These are phyloP conservation scores for Silurus lanzhouensis DNA, from an alignment of 2,797 vertebrate genomes.

Conservation along the genomic window DNA sequence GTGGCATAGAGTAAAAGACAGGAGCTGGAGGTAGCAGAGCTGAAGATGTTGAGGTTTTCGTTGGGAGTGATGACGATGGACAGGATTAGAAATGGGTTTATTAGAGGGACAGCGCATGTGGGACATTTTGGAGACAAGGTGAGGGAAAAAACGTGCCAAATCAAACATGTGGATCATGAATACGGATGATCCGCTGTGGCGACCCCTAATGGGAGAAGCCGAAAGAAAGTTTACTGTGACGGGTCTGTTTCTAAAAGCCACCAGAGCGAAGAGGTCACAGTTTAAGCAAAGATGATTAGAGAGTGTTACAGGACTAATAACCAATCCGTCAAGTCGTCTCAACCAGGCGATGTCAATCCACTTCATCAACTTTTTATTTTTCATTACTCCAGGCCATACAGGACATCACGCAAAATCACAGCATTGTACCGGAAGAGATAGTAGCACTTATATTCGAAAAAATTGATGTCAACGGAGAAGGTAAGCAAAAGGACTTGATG, in stretches of 20 bases:
- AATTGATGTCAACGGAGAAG: slow-evolving; percentile 76
- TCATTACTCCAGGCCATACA: slow-evolving; percentile 72
- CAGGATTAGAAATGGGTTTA: too few species aligned
- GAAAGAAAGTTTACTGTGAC: neutral
- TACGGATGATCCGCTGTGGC: too few species aligned
- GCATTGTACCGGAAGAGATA: slow-evolving; percentile 71
- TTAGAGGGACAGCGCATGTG: too few species aligned
- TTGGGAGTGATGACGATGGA: too few species aligned
- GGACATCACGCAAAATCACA: slow-evolving; percentile 75
- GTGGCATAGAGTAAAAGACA: too few species aligned
- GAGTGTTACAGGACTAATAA: too few species aligned
- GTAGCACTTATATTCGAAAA: slow-evolving; percentile 75
- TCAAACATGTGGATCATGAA: too few species aligned
- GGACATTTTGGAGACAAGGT: too few species aligned
- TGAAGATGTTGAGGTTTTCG: too few species aligned
- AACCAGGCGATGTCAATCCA: neutral
- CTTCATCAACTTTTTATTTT: neutral
- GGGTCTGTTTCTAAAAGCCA: neutral
- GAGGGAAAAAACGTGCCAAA: too few species aligned
- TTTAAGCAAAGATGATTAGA: neutral
- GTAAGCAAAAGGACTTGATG: slow-evolving; percentile 53
- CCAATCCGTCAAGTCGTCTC: neutral
- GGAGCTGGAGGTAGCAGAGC: too few species aligned
- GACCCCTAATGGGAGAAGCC: too few species aligned
- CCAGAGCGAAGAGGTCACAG: neutral